Percentiles rank a stretch among this genome's conserved stretches.
Conservation (phyloP, 2,888 invertebrate genomes). For the Sympetrum striolatum region DNA sequence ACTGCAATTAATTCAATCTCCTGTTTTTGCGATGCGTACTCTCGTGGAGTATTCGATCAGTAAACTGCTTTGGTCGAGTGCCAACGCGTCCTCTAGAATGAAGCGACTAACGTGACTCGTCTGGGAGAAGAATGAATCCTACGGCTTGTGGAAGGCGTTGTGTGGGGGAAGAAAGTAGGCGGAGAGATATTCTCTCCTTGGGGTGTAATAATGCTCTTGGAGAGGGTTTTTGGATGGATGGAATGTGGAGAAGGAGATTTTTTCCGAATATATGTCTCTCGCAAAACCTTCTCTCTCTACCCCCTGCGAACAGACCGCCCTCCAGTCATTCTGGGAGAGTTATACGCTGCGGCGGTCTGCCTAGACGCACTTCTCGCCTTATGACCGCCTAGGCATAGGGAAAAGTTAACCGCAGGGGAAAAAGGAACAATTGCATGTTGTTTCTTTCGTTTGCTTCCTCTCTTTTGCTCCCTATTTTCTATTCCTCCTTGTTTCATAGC, state of each 20-base stretch:
- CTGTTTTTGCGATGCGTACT: background rate
- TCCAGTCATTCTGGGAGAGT: background rate
- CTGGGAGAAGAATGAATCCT: background rate
- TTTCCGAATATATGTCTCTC: background rate
- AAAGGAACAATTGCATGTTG: background rate
- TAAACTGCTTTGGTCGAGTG: background rate
- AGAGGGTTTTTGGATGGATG: background rate
- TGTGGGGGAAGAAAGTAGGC: background rate
- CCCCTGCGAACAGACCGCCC: background rate
- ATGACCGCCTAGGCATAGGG: background rate
- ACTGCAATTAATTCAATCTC: too few species aligned
- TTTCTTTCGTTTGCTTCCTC: background rate
- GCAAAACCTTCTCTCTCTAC: background rate
- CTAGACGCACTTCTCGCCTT: background rate
- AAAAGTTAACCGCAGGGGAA: background rate
- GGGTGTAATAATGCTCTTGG: background rate
- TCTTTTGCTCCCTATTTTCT: background rate
- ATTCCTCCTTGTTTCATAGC: background rate
- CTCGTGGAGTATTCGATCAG: background rate
- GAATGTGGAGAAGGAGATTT: background rate
- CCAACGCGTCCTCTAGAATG: background rate
- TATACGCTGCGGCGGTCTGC: background rate
- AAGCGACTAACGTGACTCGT: background rate
- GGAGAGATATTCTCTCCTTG: background rate
- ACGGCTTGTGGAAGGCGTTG: background rate